These are phyloP conservation scores for Caenorhabditis imperialis DNA, from an alignment of 2,888 invertebrate genomes.

Conservation along the genomic window DNA sequence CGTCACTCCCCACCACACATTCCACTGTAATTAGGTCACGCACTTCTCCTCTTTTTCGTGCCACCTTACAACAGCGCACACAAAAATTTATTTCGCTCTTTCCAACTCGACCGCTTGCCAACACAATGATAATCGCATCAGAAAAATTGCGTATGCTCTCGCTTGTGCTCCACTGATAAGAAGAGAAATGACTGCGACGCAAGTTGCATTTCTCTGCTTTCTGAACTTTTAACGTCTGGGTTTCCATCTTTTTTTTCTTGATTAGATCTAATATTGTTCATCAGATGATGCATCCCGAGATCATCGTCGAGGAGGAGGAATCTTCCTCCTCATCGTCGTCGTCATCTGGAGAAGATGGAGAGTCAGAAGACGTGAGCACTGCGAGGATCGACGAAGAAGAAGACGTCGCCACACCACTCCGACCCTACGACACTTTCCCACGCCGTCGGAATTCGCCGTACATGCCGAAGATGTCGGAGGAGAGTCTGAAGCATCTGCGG, in stretches of 20 bases:
- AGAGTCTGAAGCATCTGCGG: constrained; percentile 13
- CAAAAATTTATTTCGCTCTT: too few species aligned
- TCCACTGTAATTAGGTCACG: too few species aligned
- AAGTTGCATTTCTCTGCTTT: not conserved
- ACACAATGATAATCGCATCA: too few species aligned
- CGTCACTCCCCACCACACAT: too few species aligned
- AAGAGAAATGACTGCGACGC: too few species aligned
- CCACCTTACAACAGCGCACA: too few species aligned
- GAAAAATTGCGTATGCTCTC: too few species aligned
- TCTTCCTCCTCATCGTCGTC: constrained; percentile 7
- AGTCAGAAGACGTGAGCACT: too few species aligned
- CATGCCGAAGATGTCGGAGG: constrained; percentile 18
- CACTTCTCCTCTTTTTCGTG: too few species aligned
- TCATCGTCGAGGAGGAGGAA: constrained; percentile 40
- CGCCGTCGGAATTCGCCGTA: constrained; percentile 29
- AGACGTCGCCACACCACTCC: constrained; percentile 38
- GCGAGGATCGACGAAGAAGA: constrained; percentile 9
- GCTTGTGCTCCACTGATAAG: too few species aligned
- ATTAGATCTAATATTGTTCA: not conserved
- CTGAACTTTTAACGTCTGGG: not conserved
- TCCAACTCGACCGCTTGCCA: too few species aligned
- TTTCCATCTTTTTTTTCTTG: not conserved
- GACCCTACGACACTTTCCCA: constrained; percentile 31
- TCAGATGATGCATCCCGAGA: constrained; percentile 32
- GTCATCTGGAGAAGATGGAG: not conserved